Conservation (phyloP, 2,113 vertebrate genomes). For the Trinectes maculatus region DNA sequence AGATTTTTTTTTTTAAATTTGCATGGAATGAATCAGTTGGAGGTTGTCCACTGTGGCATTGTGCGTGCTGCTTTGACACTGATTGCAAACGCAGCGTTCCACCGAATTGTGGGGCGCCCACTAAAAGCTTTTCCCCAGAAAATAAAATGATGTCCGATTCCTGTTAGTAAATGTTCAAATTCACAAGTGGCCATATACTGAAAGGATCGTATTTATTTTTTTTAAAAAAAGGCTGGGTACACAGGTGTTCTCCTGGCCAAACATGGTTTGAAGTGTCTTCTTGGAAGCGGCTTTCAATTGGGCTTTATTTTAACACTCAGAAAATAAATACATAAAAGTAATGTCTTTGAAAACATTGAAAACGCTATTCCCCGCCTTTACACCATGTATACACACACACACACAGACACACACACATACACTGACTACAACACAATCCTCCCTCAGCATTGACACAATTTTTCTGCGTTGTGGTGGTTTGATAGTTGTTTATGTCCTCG, state of each 20-base stretch:
- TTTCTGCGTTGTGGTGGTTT: conserved; percentile 18
- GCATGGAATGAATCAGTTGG: conserved; percentile 46
- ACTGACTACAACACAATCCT: conserved; percentile 1
- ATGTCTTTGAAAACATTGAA: not conserved
- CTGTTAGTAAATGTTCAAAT: not conserved
- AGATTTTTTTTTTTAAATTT: conserved; percentile 46
- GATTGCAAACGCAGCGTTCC: not conserved
- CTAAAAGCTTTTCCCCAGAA: conserved; percentile 1
- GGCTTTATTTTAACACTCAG: not conserved
- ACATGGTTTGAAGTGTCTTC: not conserved
- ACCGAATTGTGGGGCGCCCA: not conserved
- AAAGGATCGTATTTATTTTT: not conserved
- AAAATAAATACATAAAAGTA: not conserved
- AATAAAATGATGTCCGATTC: not conserved
- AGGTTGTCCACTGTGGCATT: conserved; percentile 26
- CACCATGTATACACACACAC: too few species aligned
- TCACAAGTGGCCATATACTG: not conserved
- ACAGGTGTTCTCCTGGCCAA: too few species aligned
- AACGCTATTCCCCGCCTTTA: not conserved
- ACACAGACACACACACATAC: too few species aligned
- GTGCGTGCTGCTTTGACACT: not conserved
- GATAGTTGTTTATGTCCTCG: conserved; percentile 29
- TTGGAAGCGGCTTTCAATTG: not conserved
- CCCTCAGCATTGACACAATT: conserved; percentile 11
- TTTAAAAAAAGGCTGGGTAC: not conserved